phyloP scores from a whole-genome alignment of 2,888 invertebrate species.

The Oligia strigilis region DNA sequence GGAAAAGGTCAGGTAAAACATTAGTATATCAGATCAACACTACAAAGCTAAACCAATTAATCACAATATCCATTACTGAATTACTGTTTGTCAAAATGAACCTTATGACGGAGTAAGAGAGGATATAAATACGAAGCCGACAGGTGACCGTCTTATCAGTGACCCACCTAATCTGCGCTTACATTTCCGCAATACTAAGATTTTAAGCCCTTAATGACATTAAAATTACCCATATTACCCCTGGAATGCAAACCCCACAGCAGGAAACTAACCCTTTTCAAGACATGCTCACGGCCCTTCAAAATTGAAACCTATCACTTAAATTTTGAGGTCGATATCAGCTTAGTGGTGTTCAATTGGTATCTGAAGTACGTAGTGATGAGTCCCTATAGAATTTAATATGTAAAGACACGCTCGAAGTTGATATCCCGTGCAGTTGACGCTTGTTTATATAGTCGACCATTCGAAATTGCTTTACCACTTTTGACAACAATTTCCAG shows the following conservation, averaged over 20 bases:
- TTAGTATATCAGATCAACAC: conserved; percentile 23
- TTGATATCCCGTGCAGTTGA: conserved; percentile 34
- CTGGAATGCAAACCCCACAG: conserved; percentile 44
- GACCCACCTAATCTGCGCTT: conserved; percentile 50
- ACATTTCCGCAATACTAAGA: conserved; percentile 47
- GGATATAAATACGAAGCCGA: conserved; percentile 29
- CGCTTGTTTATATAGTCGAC: conserved; percentile 24
- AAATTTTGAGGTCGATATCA: conserved; percentile 11
- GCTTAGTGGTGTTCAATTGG: conserved; percentile 11
- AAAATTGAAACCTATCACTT: neutral
- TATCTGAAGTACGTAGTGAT: conserved; percentile 4
- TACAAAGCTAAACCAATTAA: conserved; percentile 33
- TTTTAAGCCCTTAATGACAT: conserved; percentile 56
- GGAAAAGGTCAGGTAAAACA: conserved; percentile 16
- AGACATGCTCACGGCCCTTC: neutral
- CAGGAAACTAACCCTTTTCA: conserved; percentile 51
- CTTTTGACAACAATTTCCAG: neutral
- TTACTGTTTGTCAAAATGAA: conserved; percentile 33
- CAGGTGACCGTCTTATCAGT: conserved; percentile 41
- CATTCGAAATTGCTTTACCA: neutral
- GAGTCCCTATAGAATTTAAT: conserved; percentile 36
- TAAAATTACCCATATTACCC: conserved; percentile 55
- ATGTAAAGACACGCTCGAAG: conserved; percentile 30
- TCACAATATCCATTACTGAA: conserved; percentile 35
- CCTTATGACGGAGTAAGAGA: conserved; percentile 15